Evolutionary conservation across 2,888 invertebrate species (phyloP), one percentile per base, ranked within the genome.

Genomic region (Machimus atricapillus): DNA sequence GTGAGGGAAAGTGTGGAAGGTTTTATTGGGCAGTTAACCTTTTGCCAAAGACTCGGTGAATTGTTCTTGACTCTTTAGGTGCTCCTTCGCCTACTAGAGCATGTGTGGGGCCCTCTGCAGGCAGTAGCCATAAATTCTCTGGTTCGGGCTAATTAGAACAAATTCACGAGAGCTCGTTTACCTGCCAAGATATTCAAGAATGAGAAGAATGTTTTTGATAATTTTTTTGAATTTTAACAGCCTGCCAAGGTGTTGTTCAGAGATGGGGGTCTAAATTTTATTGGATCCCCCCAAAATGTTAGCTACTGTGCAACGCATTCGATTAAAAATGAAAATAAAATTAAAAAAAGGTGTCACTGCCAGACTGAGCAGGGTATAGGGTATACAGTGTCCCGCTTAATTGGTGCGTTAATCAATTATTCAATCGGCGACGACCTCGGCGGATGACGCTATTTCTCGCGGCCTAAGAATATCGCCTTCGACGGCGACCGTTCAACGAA

Each of bases 1-100:
- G 73, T 23, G 23, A 1, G 19, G n/a, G 8, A 76, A 85, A 27
- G 85, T 85, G 85, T 76, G 76, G 76, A 85, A 5, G 46, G n/a
- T 85, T 85, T 85, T 85, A 85, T 85, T 85, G 76, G 85, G 85
- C 85, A 43, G 73, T 85, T 85, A 85, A 85, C 85, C 74, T 85
- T 85, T 46, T 74, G 66, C 66, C 43, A 27, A 46, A 46, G 46
- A 79, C 19, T 37, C 19, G n/a, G n/a, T 37, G 40, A 37, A 37
- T 23, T 83, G 34, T 58, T 83, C n/a, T 73, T 14, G 43, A 7
- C 19, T 76, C 40, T 76, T 34, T 16, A 58, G 83, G 83, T 83
- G 83, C 40, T 31, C 19, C 58, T 58, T 34, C 40, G 66, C 40
- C 83, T 66, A 66, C 27, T 66, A 66, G 73, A 66, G 66, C 58